Evolutionary conservation across 2,888 invertebrate genomes (phyloP).

Genomic region (Trichogramma dendrolimi): DNA sequence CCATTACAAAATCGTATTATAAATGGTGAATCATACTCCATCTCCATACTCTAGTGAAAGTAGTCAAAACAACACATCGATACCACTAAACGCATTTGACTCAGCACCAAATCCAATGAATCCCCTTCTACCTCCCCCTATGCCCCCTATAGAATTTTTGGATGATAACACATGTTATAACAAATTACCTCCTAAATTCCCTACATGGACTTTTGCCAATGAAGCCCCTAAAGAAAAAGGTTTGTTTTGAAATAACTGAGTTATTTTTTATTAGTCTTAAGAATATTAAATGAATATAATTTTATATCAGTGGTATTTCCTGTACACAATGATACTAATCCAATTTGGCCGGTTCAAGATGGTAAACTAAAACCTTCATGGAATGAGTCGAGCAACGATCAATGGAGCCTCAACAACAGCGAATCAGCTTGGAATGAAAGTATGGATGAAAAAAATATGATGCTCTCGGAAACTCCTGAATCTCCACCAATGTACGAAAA

Average conservation of each 20-base stretch:
- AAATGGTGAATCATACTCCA: slow-evolving; percentile 44
- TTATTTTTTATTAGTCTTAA: slow-evolving; percentile 7
- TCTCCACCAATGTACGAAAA: slow-evolving; percentile 66
- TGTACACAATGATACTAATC: slow-evolving; percentile 45
- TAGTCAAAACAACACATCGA: slow-evolving; percentile 43
- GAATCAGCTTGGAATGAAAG: slow-evolving; percentile 40
- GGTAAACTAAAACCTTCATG: slow-evolving; percentile 39
- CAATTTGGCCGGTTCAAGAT: slow-evolving; percentile 43
- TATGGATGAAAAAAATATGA: slow-evolving; percentile 36
- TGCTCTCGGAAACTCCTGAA: slow-evolving; percentile 59
- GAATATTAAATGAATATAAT: not conserved
- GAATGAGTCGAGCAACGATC: slow-evolving; percentile 45
- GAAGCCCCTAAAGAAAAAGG: slow-evolving; percentile 47
- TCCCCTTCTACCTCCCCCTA: slow-evolving; percentile 49
- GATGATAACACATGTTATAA: slow-evolving; percentile 50
- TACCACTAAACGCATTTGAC: slow-evolving; percentile 35
- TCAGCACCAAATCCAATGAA: slow-evolving; percentile 33
- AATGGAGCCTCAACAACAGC: slow-evolving; percentile 44
- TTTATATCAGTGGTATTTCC: slow-evolving; percentile 20
- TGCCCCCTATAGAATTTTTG: slow-evolving; percentile 49
- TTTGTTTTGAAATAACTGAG: slow-evolving; percentile 21
- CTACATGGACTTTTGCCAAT: slow-evolving; percentile 50
- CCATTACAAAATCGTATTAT: slow-evolving; percentile 42
- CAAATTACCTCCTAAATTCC: slow-evolving; percentile 53
- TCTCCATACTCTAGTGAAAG: slow-evolving; percentile 50